phyloP scores from a whole-genome alignment of 2,888 invertebrate species.

The Cryptocheilus praepositus region DNA sequence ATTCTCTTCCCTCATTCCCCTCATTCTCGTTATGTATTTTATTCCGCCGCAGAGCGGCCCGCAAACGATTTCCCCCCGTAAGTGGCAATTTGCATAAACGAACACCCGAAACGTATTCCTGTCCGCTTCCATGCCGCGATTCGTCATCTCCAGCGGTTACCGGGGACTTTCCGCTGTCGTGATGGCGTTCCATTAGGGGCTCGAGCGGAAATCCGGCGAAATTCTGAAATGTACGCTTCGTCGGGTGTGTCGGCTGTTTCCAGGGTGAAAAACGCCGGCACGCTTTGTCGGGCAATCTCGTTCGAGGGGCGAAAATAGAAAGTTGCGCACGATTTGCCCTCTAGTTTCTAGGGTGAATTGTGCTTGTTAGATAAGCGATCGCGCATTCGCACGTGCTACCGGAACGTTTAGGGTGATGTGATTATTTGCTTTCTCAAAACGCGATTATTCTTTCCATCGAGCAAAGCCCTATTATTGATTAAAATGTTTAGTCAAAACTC shows the following conservation, averaged over 20 bases:
- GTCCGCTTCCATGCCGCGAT: slow-evolving; percentile 40
- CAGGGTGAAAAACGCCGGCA: no score
- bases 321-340: no score
- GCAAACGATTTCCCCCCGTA: slow-evolving; percentile 47
- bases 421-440: no score
- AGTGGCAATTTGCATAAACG: slow-evolving; percentile 62
- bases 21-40: slow-evolving; percentile 48
- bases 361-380: no score
- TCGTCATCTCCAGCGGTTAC: slow-evolving; percentile 46
- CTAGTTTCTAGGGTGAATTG: no score
- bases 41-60: slow-evolving; percentile 30
- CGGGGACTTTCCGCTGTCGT: slow-evolving; percentile 33
- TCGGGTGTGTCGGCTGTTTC: neutral
- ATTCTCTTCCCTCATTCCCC: slow-evolving; percentile 26
- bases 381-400: no score
- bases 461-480: no score
- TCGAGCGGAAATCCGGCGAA: slow-evolving; percentile 19
- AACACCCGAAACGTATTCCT: slow-evolving; percentile 49
- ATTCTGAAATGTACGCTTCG: neutral
- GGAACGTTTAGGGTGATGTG: no score
- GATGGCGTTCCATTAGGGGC: slow-evolving; percentile 42
- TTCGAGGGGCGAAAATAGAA: no score
- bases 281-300: no score
- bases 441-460: no score
- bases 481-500: no score